Conservation (phyloP, 2,888 invertebrate species). For the Elysia crispata region DNA sequence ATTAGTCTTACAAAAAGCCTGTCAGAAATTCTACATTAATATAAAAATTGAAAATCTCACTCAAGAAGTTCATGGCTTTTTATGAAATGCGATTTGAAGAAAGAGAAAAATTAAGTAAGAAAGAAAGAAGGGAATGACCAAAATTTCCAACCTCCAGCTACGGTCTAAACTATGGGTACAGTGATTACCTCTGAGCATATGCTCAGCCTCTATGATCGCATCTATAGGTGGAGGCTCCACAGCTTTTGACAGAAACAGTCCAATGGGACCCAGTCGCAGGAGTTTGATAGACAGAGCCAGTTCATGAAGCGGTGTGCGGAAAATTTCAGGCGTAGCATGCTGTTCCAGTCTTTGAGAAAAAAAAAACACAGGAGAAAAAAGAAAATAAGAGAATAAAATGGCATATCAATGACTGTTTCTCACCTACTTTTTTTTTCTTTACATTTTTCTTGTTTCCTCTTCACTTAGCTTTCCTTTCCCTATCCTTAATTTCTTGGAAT, state of each 20-base stretch:
- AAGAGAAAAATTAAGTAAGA: too few relatives aligned
- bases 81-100: too few relatives aligned
- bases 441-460: too few relatives aligned
- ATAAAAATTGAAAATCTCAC: neutral
- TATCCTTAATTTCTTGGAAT: too few relatives aligned
- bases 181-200: constrained; percentile 81
- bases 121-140: neutral
- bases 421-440: too few relatives aligned
- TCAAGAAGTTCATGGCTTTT: too few relatives aligned
- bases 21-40: too few relatives aligned
- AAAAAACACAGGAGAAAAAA: too few relatives aligned
- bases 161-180: neutral
- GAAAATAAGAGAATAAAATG: too few relatives aligned
- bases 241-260: constrained; percentile 93
- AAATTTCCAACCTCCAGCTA: neutral
- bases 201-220: constrained; percentile 98
- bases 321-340: constrained; percentile 97
- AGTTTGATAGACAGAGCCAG: constrained; percentile 94
- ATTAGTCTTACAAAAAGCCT: too few relatives aligned
- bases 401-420: too few relatives aligned
- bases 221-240: constrained; percentile 98
- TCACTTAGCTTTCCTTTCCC: too few relatives aligned
- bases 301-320: constrained; percentile 97
- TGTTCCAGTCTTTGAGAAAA: constrained; percentile 79
- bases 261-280: constrained; percentile 92